phyloP scores from a whole-genome alignment of 1,140 invertebrate genomes.

The Scaptomyza hsui region DNA sequence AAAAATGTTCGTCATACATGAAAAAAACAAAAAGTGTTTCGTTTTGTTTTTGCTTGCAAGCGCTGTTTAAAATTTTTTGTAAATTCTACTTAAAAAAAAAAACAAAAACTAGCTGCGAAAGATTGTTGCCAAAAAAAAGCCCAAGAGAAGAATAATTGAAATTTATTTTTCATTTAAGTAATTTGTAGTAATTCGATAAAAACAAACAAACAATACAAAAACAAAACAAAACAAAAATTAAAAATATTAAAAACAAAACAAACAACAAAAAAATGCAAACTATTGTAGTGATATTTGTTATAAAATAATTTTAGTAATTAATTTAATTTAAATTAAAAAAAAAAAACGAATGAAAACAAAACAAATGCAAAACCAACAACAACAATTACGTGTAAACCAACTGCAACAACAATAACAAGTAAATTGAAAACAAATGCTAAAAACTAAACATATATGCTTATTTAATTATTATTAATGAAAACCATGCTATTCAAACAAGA shows the following conservation, averaged over 20 bases:
- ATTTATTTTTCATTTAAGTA: conserved; percentile 59
- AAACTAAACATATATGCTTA: conserved; percentile 71
- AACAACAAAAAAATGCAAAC: conserved; percentile 80
- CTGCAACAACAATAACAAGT: conserved; percentile 54
- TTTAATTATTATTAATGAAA: conserved; percentile 57
- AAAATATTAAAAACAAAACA: conserved; percentile 45
- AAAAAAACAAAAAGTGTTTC: conserved; percentile 13
- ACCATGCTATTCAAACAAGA: conserved; percentile 17
- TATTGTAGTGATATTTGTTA: conserved; percentile 83
- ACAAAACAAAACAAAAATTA: conserved; percentile 51
- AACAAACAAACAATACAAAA: conserved; percentile 32
- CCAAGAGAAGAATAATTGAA: conserved; percentile 43
- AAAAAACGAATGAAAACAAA: conserved; percentile 44
- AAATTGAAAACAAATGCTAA: conserved; percentile 61
- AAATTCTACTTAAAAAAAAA: conserved; percentile 2
- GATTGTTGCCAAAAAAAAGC: conserved; percentile 53
- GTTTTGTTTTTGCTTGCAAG: conserved; percentile 7
- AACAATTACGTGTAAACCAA: conserved; percentile 70
- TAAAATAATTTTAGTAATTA: conserved; percentile 83
- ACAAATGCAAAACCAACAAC: conserved; percentile 31
- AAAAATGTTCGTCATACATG: conserved; percentile 1
- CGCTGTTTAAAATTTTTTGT: neutral
- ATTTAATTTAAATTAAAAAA: conserved; percentile 80
- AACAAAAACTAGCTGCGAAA: conserved; percentile 43
- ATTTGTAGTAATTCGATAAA: conserved; percentile 71